Conservation (phyloP, 2,113 vertebrate species). For the Alces alces region DNA sequence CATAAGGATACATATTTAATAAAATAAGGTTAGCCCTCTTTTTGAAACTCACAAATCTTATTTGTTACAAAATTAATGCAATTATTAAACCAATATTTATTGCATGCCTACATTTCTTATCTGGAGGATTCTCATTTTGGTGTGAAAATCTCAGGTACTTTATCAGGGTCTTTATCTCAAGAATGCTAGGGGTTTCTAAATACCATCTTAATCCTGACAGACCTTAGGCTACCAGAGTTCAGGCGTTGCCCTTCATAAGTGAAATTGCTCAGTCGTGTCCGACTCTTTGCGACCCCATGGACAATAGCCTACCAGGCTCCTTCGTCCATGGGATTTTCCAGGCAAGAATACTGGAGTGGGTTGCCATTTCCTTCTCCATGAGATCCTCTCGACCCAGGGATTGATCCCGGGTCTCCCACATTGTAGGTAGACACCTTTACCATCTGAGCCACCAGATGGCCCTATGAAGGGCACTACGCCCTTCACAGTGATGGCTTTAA, state of each 20-base stretch:
- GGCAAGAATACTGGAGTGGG: neutral
- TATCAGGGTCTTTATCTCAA: neutral
- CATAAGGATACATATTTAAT: neutral
- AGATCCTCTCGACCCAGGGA: neutral
- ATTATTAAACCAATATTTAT: neutral
- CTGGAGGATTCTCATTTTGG: neutral
- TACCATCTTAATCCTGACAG: neutral
- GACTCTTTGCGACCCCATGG: neutral
- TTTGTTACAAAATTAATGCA: neutral
- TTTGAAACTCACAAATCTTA: slow-evolving; percentile 7
- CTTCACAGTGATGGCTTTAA: neutral
- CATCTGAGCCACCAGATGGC: neutral
- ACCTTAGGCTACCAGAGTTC: neutral
- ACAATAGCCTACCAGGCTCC: neutral
- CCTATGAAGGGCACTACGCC: neutral
- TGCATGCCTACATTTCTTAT: neutral
- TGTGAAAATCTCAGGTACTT: neutral
- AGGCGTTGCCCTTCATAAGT: neutral
- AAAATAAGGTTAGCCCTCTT: neutral
- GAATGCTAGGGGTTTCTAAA: neutral
- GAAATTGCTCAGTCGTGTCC: neutral
- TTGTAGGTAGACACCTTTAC: neutral
- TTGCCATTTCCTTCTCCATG: neutral
- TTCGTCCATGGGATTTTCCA: neutral
- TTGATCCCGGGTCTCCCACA: neutral